Conservation (phyloP, 2,113 vertebrate genomes). For the Ictalurus punctatus region DNA sequence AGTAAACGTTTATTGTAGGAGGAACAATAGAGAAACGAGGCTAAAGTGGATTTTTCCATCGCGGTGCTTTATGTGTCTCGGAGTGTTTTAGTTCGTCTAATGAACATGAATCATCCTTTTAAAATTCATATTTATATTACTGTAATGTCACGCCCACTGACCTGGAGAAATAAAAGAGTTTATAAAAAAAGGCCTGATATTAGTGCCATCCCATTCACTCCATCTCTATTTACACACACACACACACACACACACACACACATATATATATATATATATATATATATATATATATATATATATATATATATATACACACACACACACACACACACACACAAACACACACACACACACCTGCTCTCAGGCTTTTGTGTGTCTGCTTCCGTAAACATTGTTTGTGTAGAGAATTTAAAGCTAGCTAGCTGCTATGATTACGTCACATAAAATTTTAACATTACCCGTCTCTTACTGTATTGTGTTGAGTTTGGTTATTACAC, state of each 20-base stretch:
- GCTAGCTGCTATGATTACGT: not conserved
- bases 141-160: not conserved
- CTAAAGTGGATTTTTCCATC: not conserved
- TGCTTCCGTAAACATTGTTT: too few species aligned
- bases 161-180: not conserved
- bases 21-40: not conserved
- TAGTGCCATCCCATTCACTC: not conserved
- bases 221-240: not conserved
- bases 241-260: not conserved
- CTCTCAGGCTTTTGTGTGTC: not conserved
- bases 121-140: not conserved
- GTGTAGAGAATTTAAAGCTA: not conserved
- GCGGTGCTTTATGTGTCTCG: not conserved
- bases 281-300: not conserved
- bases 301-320: not conserved
- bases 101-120: not conserved
- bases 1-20: not conserved
- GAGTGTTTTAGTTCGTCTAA: not conserved
- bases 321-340: slow-evolving; percentile 1
- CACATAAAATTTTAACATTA: not conserved
- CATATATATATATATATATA: too few species aligned
- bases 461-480: too few species aligned
- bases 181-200: not conserved
- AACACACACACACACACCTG: not conserved
- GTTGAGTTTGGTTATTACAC: not conserved